These are phyloP conservation scores for Dione vanillae DNA, from an alignment of 2,888 invertebrate genomes.

Conservation along the genomic window DNA sequence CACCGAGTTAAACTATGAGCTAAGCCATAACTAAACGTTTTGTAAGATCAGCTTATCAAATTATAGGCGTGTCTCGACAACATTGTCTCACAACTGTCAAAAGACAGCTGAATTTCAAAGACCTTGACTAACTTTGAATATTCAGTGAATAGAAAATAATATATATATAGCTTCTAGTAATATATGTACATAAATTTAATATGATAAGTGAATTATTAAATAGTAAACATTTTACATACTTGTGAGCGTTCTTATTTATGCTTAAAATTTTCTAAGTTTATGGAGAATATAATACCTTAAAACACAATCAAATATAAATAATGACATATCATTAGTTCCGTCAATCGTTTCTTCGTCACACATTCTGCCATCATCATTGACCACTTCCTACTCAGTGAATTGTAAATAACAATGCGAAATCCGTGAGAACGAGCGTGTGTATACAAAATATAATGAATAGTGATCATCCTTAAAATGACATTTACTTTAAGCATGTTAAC, in stretches of 20 bases:
- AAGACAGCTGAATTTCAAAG: constrained; percentile 54
- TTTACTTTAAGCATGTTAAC: constrained; percentile 27
- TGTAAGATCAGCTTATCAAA: constrained; percentile 62
- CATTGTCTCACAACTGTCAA: constrained; percentile 56
- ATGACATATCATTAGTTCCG: constrained; percentile 70
- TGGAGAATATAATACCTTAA: background rate
- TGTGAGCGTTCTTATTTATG: background rate
- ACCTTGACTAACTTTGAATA: constrained; percentile 47
- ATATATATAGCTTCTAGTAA: background rate
- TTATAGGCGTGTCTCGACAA: constrained; percentile 69
- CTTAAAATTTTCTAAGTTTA: background rate
- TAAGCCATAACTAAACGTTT: constrained; percentile 64
- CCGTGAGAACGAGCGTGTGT: constrained; percentile 66
- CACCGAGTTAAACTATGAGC: constrained; percentile 48
- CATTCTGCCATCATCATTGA: constrained; percentile 66
- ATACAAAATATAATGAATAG: constrained; percentile 36
- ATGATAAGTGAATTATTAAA: background rate
- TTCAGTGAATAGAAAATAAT: constrained; percentile 7
- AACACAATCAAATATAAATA: constrained; percentile 56
- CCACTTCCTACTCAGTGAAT: constrained; percentile 66
- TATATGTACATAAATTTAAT: constrained; percentile 7
- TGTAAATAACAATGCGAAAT: constrained; percentile 59
- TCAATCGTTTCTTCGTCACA: constrained; percentile 55
- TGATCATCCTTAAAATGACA: constrained; percentile 40
- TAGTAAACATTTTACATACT: background rate